Evolutionary conservation across 1,140 invertebrate species (phyloP), one percentile per base, ranked within the genome.

Genomic region (Megalopta genalis): DNA sequence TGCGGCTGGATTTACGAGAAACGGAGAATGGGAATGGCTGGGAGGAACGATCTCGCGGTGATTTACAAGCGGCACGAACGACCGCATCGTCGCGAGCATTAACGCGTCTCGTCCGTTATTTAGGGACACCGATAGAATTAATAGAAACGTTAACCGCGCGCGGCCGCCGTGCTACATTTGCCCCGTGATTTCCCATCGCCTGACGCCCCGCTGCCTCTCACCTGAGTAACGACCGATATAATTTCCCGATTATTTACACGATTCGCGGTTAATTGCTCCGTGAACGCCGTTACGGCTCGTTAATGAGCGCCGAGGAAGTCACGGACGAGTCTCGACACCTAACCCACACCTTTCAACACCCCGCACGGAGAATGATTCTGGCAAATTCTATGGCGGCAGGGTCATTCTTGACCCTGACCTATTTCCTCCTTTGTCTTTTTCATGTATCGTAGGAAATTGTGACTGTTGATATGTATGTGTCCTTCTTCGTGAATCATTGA

Each of bases 61-160:
- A 76, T 76, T 82, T 82, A 82, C 69, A 74, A 78, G 39, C 74
- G 49, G n/a, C 32, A 12, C 64, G 63, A 67, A 46, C 67, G 37
- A 74, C 64, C 64, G 42, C 68, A 65, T 67, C 49, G 64, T 64
- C 64, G 39, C 52, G 70, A 54, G 49, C 65, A 69, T 79, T 79
- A 81, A 74, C 66, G 73, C 75, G 76, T 59, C 70, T 59, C 65
- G 64, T 77, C 64, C 62, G 64, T 69, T 76, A 82, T 79, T 77
- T 69, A 67, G 52, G 37, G 54, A 77, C 63, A 60, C 25, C 54
- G 73, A 23, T n/a, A 66, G 63, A 80, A 83, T 83, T 83, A 69
- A 74, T 76, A 76, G 63, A 65, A 76, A 67, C 64, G 73, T 76
- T 67, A 59, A 66, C 64, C 73, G 37, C 63, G 23, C 46, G 9